Evolutionary conservation across 2,113 vertebrate species (phyloP).

Genomic region (Seriola quinqueradiata): DNA sequence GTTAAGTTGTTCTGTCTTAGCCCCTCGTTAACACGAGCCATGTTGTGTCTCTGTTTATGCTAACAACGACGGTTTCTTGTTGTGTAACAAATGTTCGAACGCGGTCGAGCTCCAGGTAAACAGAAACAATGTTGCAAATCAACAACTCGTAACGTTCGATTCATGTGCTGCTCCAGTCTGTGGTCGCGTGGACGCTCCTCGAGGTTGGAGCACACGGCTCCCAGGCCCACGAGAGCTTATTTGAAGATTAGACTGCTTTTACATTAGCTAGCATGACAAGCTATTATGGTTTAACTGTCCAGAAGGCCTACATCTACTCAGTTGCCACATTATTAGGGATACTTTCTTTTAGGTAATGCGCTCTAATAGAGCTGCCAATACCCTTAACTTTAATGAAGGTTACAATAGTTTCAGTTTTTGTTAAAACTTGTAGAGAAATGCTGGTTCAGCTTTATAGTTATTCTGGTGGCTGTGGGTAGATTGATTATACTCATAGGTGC

Average conservation of each 20-base stretch:
- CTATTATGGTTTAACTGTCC: conserved; percentile 5
- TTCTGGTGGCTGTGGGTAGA: background rate
- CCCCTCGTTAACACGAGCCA: background rate
- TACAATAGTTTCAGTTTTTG: background rate
- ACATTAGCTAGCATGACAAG: conserved; percentile 55
- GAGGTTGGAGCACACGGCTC: background rate
- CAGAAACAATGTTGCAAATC: background rate
- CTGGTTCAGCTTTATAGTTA: background rate
- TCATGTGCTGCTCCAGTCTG: background rate
- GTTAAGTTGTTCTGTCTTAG: background rate
- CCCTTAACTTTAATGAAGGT: too few species aligned
- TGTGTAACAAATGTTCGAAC: conserved; percentile 22
- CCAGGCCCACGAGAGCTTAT: conserved; percentile 12
- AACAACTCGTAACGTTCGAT: background rate
- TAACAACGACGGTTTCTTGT: conserved; percentile 6
- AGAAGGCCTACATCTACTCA: conserved; percentile 21
- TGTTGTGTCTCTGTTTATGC: conserved; percentile 23
- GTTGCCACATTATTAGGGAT: background rate
- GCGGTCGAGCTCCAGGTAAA: conserved; percentile 11
- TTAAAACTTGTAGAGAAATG: background rate
- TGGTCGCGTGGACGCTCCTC: background rate
- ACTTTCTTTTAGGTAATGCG: background rate
- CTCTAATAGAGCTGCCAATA: background rate
- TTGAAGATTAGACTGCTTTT: conserved; percentile 8
- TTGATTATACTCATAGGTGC: background rate